phyloP scores from a whole-genome alignment of 2,888 invertebrate genomes.

The Frankliniella intonsa region DNA sequence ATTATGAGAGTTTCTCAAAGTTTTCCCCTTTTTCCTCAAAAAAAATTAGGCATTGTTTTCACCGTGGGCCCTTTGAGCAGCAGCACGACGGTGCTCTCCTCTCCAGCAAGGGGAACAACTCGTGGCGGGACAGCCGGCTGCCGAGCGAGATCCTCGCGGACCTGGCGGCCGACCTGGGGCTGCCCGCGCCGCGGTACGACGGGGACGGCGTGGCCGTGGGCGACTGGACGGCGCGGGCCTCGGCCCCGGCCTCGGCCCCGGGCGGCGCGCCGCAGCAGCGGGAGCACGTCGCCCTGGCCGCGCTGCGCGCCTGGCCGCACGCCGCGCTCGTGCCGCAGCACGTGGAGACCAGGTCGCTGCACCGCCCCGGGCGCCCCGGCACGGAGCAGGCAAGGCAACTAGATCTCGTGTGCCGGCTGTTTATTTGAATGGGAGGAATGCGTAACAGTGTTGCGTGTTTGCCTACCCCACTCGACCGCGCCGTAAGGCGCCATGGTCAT shows the following conservation, averaged over 20 bases:
- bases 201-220: slow-evolving; percentile 42
- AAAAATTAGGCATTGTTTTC: too few species aligned
- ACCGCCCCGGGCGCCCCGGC: slow-evolving; percentile 65
- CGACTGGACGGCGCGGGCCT: not conserved
- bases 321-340: slow-evolving; percentile 85
- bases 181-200: slow-evolving; percentile 45
- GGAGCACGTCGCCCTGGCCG: slow-evolving; percentile 67
- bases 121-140: slow-evolving; percentile 49
- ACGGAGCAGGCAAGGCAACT: slow-evolving; percentile 58
- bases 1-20: too few species aligned
- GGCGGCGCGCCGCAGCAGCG: slow-evolving; percentile 30
- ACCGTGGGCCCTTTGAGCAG: too few species aligned
- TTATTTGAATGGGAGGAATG: too few species aligned
- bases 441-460: too few species aligned
- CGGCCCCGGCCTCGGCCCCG: not conserved
- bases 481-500: too few species aligned
- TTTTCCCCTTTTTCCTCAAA: too few species aligned
- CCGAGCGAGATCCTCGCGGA: slow-evolving; percentile 48
- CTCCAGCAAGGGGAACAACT: slow-evolving; percentile 47
- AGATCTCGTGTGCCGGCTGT: not conserved
- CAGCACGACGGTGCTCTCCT: not conserved
- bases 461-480: too few species aligned
- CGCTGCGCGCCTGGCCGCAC: slow-evolving; percentile 70
- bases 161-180: slow-evolving; percentile 48
- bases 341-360: slow-evolving; percentile 80